Evolutionary conservation across 2,113 vertebrate species (phyloP), one percentile per base, ranked within the genome.

Genomic region (Bubalus kerabau): DNA sequence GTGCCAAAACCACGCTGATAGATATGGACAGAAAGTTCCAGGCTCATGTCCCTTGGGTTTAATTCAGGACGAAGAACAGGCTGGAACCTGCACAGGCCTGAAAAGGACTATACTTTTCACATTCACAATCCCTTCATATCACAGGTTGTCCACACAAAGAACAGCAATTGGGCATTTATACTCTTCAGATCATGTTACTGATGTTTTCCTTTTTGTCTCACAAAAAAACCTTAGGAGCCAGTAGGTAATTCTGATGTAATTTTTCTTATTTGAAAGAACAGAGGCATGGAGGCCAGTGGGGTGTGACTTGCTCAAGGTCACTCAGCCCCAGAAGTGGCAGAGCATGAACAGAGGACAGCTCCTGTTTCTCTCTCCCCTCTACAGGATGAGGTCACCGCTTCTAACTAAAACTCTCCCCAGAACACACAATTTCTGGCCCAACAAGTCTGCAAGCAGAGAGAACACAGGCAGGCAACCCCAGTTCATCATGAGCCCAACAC

Each of bases 181-280:
- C 50, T 90, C 74, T 32, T 40, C 56, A 71, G 40, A 62, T 78
- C 59, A 6, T 12, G n/a, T 78, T 19, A 46, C 14, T 28, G 8
- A 40, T 19, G 36, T 85, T 36, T 74, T 56, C 56, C 17, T 57
- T 82, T 91, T 11, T 43, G 21, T 48, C 81, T 95, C 71, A 26
- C 3, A 8, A 57, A 13, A 95, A 95, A 52, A 7, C 36, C 11
- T 76, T 21, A 26, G 40, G 43, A 43, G 3, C 52, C 23, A 84
- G 43, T 46, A 50, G 52, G 40, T 52, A 40, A 81, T 62, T 84
- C 59, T 71, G 74, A 88, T 43, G 50, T 32, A 60, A 78, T 32
- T 88, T 54, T 94, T 26, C 30, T 54, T 46, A 17, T 71, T 96
- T 92, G 76, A 97, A 74, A 92, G 43, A 89, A 87, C 1, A 86